Percentiles rank a stretch among this genome's conserved stretches.
phyloP scores from a whole-genome alignment of 2,797 vertebrate genomes.

The Hyperoplus immaculatus region DNA sequence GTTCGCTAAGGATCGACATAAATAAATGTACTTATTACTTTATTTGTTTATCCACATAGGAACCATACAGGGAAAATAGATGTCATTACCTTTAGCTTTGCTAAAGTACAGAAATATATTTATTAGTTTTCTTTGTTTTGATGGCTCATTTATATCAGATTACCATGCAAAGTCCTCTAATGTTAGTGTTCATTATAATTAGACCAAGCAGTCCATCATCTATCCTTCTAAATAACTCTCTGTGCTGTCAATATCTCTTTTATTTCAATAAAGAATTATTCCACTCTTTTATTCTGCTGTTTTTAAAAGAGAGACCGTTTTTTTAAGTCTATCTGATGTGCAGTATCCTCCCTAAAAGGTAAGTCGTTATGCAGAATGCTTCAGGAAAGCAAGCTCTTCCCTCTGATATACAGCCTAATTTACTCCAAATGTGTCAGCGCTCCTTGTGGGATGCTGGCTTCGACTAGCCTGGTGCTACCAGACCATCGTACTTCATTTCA shows the following conservation, averaged over 20 bases:
- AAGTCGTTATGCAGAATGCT: constrained; percentile 42
- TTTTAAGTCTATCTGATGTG: background rate
- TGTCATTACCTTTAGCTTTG: background rate
- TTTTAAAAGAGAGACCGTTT: background rate
- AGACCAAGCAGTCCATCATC: constrained; percentile 1
- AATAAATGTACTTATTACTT: background rate
- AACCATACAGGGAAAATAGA: background rate
- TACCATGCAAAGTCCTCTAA: background rate
- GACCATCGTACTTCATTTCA: too few species aligned
- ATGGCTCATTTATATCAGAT: background rate
- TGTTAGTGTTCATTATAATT: constrained; percentile 8
- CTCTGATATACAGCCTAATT: constrained; percentile 64
- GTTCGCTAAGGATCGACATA: background rate
- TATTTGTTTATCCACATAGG: background rate
- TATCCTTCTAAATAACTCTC: background rate
- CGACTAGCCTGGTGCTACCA: too few species aligned
- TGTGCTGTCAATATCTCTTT: background rate
- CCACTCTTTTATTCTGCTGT: background rate
- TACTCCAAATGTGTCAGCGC: constrained; percentile 46
- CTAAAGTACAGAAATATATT: background rate
- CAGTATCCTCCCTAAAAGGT: constrained; percentile 31
- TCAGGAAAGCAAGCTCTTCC: constrained; percentile 26
- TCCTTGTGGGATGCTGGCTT: constrained; percentile 45
- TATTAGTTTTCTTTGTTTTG: background rate
- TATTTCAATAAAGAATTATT: constrained; percentile 1